Conservation (phyloP, 2,797 vertebrate species). For the Halcyon smyrnensis region DNA sequence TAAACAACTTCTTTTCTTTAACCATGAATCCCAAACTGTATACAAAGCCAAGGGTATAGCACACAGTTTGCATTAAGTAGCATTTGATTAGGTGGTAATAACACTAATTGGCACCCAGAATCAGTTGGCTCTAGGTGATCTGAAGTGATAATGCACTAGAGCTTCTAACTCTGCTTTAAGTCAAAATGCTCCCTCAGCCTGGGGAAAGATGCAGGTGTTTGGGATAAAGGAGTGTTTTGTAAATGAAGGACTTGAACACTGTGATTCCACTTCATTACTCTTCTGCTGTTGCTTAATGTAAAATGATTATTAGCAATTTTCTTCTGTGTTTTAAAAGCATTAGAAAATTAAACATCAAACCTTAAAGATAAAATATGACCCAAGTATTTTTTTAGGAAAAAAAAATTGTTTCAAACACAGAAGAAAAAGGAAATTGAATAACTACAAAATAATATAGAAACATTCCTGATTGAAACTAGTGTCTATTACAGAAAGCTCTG, state of each 20-base stretch:
- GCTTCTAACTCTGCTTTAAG: constrained; percentile 34
- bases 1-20: neutral
- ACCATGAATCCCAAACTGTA: neutral
- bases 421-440: neutral
- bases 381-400: neutral
- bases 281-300: constrained; percentile 27
- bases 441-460: neutral
- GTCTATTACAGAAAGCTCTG: neutral
- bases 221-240: constrained; percentile 56
- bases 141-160: constrained; percentile 46
- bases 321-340: constrained; percentile 3
- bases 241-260: constrained; percentile 46
- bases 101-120: constrained; percentile 68
- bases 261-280: constrained; percentile 53
- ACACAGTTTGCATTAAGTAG: constrained; percentile 35
- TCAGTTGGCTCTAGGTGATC: constrained; percentile 46
- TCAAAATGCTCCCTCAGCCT: constrained; percentile 43
- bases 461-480: neutral
- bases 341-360: constrained; percentile 7
- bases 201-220: constrained; percentile 59
- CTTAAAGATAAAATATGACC: neutral
- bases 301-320: constrained; percentile 39
- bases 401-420: neutral
- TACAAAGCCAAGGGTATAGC: constrained; percentile 14
- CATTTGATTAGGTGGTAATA: constrained; percentile 68